These are phyloP conservation scores for Aptenodytes forsteri DNA, from an alignment of 2,113 vertebrate species.

Conservation along the genomic window DNA sequence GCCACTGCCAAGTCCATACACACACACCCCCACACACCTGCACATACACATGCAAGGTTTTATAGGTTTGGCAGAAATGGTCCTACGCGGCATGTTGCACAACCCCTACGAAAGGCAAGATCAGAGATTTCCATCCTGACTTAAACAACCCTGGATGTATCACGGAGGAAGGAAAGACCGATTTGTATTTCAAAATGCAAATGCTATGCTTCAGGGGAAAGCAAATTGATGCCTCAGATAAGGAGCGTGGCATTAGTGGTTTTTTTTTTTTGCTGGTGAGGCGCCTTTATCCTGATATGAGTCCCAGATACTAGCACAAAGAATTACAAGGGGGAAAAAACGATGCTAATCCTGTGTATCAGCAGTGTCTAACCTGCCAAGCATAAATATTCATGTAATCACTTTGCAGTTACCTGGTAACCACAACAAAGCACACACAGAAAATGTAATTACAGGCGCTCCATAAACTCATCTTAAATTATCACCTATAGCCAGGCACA, in stretches of 20 bases:
- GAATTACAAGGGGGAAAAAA: background rate
- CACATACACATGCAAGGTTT: background rate
- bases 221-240: background rate
- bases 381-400: slow-evolving; percentile 1
- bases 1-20: background rate
- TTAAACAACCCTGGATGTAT: background rate
- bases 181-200: background rate
- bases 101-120: background rate
- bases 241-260: background rate
- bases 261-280: background rate
- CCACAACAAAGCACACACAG: slow-evolving; percentile 27
- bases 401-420: background rate
- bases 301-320: background rate
- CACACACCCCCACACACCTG: rapidly evolving
- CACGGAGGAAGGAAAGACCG: background rate
- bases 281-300: background rate
- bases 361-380: background rate
- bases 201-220: background rate
- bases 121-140: background rate
- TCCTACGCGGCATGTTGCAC: rapidly evolving
- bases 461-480: slow-evolving; percentile 29
- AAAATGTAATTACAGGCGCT: slow-evolving; percentile 22
- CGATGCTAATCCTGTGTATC: background rate
- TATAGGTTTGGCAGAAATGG: background rate
- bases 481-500: slow-evolving; percentile 19